A percentile compares a stretch with the other conserved stretches of the same genome.
phyloP scores from a whole-genome alignment of 2,888 invertebrate species.

The Endomychus coccineus region DNA sequence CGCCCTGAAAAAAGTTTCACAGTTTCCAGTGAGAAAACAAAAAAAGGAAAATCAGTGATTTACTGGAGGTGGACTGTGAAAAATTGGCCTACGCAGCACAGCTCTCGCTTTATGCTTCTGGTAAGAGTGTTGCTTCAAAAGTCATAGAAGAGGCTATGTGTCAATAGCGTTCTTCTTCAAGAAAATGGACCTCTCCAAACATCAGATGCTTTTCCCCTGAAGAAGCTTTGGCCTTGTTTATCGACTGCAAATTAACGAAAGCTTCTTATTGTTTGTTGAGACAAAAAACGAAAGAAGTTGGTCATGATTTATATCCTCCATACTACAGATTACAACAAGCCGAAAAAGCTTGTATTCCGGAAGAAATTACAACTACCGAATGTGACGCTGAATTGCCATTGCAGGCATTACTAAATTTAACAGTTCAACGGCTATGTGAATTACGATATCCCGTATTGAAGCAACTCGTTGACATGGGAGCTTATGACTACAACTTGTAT shows the following conservation, averaged over 20 bases:
- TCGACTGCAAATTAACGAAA: slow-evolving; percentile 6
- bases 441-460: slow-evolving; percentile 6
- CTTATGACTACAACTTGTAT: slow-evolving; percentile 2
- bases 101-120: slow-evolving; percentile 3
- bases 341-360: slow-evolving; percentile 1
- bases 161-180: neutral
- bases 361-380: slow-evolving; percentile 6
- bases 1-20: slow-evolving; percentile 3
- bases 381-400: slow-evolving; percentile 2
- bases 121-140: neutral
- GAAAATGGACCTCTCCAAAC: neutral
- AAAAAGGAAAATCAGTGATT: slow-evolving; percentile 5
- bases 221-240: slow-evolving; percentile 5
- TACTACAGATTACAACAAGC: slow-evolving; percentile 7
- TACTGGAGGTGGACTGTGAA: slow-evolving; percentile 4
- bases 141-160: neutral
- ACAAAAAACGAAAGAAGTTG: too few relatives aligned
- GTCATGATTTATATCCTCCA: too few relatives aligned
- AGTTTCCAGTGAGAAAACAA: slow-evolving; percentile 1
- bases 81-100: slow-evolving; percentile 4
- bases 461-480: slow-evolving; percentile 4
- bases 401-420: slow-evolving; percentile 5
- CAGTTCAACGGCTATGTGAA: slow-evolving; percentile 5
- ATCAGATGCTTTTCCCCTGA: slow-evolving; percentile 6
- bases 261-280: too few relatives aligned